These are phyloP conservation scores for Araneus ventricosus DNA, from an alignment of 1,140 invertebrate species.

Conservation along the genomic window DNA sequence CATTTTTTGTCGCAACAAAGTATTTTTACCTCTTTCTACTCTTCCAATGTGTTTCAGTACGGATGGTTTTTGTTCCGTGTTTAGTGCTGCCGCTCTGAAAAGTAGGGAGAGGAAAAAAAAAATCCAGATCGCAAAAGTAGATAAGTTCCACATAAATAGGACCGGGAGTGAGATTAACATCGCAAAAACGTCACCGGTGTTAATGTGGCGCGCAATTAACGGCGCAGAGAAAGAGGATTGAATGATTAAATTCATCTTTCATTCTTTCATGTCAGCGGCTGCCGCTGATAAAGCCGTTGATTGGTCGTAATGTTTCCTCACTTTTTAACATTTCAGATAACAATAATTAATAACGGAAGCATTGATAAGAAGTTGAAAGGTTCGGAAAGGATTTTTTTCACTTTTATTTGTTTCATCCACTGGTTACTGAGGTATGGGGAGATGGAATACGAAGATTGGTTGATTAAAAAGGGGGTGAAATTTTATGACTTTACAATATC, in stretches of 20 bases:
- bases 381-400: too few relatives aligned
- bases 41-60: neutral
- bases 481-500: too few relatives aligned
- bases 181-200: slow-evolving; percentile 34
- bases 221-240: neutral
- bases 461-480: too few relatives aligned
- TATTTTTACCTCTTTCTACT: neutral
- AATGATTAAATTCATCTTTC: slow-evolving; percentile 58
- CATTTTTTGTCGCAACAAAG: neutral
- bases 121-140: neutral
- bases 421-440: too few relatives aligned
- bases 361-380: neutral
- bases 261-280: neutral
- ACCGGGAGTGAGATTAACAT: slow-evolving; percentile 45
- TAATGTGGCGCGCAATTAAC: slow-evolving; percentile 60
- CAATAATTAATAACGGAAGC: neutral
- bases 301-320: neutral
- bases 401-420: too few relatives aligned
- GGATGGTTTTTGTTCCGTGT: neutral
- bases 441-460: too few relatives aligned
- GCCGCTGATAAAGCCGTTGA: neutral
- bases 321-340: neutral
- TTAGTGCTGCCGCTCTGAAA: neutral
- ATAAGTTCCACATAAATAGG: slow-evolving; percentile 51
- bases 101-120: neutral